A percentile compares a stretch with the other conserved stretches of the same genome.
phyloP scores from a whole-genome alignment of 2,888 invertebrate species.

The Steinernema hermaphroditum region DNA sequence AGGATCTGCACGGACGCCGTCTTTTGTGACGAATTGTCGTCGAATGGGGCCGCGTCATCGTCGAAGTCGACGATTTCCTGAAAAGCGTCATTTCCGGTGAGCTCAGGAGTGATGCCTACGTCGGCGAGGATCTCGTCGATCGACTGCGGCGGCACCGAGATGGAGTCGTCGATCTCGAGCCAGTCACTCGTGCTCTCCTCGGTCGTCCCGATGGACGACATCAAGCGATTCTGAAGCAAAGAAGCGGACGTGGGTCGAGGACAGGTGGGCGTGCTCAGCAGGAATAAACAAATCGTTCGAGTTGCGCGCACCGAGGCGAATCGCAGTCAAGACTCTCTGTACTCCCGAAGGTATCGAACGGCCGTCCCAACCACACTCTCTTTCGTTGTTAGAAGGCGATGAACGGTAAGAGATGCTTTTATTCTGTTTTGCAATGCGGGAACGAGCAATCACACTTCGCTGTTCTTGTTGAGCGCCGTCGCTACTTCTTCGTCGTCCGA shows the following conservation, averaged over 20 bases:
- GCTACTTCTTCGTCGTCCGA: constrained; percentile 9
- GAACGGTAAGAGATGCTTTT: too few relatives aligned
- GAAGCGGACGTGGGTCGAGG: too few relatives aligned
- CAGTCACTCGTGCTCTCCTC: constrained; percentile 49
- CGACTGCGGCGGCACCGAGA: constrained; percentile 49
- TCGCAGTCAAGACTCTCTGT: too few relatives aligned
- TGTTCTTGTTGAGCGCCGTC: background rate
- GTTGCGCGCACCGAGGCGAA: too few relatives aligned
- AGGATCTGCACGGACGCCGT: constrained; percentile 25
- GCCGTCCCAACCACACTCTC: too few relatives aligned
- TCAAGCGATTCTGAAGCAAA: background rate
- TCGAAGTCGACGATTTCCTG: constrained; percentile 27
- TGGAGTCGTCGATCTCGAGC: constrained; percentile 50
- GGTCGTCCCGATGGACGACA: constrained; percentile 37
- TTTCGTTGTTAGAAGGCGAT: too few relatives aligned
- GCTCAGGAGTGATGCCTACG: constrained; percentile 30
- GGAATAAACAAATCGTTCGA: too few relatives aligned
- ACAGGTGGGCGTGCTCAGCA: too few relatives aligned
- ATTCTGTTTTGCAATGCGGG: background rate
- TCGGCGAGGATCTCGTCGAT: constrained; percentile 57
- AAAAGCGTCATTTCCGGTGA: constrained; percentile 15
- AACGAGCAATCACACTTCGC: constrained; percentile 4
- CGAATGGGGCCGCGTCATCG: constrained; percentile 29
- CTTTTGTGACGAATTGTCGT: constrained; percentile 1
- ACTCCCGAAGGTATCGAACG: too few relatives aligned